phyloP scores from a whole-genome alignment of 2,113 vertebrate genomes.

The Galemys pyrenaicus region DNA sequence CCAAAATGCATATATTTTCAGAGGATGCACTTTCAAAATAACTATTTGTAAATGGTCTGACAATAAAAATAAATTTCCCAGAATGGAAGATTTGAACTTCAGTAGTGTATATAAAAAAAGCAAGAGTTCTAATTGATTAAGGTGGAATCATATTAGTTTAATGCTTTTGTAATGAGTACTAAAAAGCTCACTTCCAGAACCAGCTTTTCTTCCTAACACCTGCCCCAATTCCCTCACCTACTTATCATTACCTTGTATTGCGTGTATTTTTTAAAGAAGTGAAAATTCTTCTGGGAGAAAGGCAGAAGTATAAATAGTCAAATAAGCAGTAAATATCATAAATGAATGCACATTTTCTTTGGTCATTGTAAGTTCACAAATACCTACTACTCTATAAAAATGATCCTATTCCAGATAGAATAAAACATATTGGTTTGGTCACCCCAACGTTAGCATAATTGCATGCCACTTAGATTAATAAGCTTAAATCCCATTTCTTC shows the following conservation, averaged over 20 bases:
- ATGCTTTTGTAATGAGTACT: background rate
- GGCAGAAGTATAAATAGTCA: background rate
- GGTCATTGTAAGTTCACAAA: background rate
- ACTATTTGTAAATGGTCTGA: background rate
- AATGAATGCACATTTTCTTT: background rate
- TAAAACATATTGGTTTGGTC: conserved; percentile 24
- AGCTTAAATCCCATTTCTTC: conserved; percentile 24
- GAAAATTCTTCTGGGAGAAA: background rate
- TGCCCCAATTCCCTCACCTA: background rate
- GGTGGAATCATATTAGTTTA: background rate
- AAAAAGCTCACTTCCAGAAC: background rate
- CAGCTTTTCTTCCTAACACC: background rate
- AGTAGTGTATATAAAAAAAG: background rate
- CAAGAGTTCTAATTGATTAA: background rate
- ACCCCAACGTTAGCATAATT: background rate
- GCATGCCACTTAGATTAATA: conserved; percentile 7
- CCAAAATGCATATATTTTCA: background rate
- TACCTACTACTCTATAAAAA: background rate
- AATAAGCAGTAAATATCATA: background rate
- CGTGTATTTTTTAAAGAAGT: background rate
- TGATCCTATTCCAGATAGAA: background rate
- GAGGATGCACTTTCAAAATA: background rate
- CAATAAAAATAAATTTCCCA: background rate
- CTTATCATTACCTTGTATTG: background rate
- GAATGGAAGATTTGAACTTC: background rate